Percentiles rank a stretch among this genome's conserved stretches.
Conservation (phyloP, 2,888 invertebrate species). For the Augochlorella aurata region DNA sequence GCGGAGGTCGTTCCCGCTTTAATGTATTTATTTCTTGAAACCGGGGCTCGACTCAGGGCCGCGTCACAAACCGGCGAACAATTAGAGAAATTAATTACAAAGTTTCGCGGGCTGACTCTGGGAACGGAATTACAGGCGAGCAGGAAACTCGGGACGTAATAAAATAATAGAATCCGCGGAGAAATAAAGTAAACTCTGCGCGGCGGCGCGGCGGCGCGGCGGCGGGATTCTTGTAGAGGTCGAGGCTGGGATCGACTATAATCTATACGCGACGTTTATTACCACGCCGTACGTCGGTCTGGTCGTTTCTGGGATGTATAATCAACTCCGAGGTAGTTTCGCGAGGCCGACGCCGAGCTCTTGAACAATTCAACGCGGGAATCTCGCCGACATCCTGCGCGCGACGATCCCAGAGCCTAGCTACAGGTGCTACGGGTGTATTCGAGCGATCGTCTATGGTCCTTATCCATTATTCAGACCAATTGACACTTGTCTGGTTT, state of each 20-base stretch:
- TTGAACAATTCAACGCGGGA: neutral
- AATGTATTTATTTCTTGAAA: slow-evolving; percentile 11
- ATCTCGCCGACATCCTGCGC: neutral
- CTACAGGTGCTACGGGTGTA: slow-evolving; percentile 1
- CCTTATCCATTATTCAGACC: slow-evolving; percentile 5
- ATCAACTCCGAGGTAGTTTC: neutral
- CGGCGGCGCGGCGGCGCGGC: too few species aligned
- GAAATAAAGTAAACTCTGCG: neutral
- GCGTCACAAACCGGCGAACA: slow-evolving; percentile 4
- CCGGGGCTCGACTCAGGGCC: neutral
- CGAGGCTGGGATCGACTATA: neutral
- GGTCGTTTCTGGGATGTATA: neutral
- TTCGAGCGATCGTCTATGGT: neutral
- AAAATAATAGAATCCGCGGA: slow-evolving; percentile 9
- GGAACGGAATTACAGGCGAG: neutral
- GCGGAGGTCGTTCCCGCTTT: neutral
- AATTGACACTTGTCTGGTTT: neutral
- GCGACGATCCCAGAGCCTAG: neutral
- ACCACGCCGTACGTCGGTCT: neutral
- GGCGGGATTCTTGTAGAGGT: neutral
- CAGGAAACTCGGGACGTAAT: slow-evolving; percentile 3
- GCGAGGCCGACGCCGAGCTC: too few species aligned
- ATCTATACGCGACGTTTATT: neutral
- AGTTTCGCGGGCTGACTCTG: neutral
- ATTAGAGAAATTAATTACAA: slow-evolving; percentile 22